Evolutionary conservation across 2,797 vertebrate genomes (phyloP), one percentile per base, ranked within the genome.

Genomic region (Lutjanus argentimaculatus): DNA sequence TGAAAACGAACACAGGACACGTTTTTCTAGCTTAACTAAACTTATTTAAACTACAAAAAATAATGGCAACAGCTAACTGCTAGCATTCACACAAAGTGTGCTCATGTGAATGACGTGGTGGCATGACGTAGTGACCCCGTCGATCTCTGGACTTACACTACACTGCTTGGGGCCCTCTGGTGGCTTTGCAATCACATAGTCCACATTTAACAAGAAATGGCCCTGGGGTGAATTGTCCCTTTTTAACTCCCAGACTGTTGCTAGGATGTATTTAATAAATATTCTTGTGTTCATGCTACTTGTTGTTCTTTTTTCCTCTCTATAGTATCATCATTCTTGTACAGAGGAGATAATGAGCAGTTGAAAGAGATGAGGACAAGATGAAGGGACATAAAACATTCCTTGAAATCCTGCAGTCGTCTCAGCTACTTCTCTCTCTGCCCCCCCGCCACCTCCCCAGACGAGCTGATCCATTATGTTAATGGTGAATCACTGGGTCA

Each of bases 381-480:
- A 71, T 48, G 46, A 81, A 73, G 72, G 72, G 66, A 79, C 86
- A 82, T 76, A 79, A 86, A 84, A 78, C 81, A 87, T 83, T 69
- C 71, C 76, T 77, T 67, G 75, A 82, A 86, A 75, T 75, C 66
- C 68, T 17, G 62, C 78, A 65, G 55, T 75, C 77, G 36, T 49
- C 75, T 45, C 56, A 6, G 51, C 76, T 67, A 49, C 75, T 51
- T n/a, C 51, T 30, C 53, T 22, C 8, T 1, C 21, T 5, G 1
- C 51, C 1, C 49, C 12, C 49, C 49, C 48, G 9, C 46, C 12
- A 21, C 25, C 48, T 14, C 36, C 43, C 21, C 58, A 83, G 80
- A 88, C 77, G 43, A 71, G 76, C 75, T 82, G 87, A 91, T 92
- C 87, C 89, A 87, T 91, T 82, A 85, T 75, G 87, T 88, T 90